Percentiles rank a stretch among this genome's conserved stretches.
Conservation (phyloP, 2,888 invertebrate genomes). For the Diaphora mendica region DNA sequence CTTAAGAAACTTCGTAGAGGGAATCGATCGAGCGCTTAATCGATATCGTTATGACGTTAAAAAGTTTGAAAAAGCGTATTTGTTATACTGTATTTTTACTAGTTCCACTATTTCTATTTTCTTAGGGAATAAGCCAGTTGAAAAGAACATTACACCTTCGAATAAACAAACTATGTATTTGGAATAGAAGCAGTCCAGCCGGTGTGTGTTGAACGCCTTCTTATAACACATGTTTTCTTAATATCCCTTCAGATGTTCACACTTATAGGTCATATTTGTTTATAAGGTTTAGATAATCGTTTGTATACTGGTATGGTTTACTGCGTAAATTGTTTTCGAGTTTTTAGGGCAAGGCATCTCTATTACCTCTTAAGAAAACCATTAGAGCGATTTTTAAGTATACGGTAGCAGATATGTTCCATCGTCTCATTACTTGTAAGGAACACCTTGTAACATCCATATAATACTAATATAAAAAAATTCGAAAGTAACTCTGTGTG, state of each 20-base stretch:
- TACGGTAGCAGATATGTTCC: neutral
- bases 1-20: neutral
- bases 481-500: too few relatives aligned
- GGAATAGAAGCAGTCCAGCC: neutral
- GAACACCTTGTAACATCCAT: too few relatives aligned
- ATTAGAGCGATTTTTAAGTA: neutral
- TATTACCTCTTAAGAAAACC: conserved; percentile 1
- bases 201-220: neutral
- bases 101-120: neutral
- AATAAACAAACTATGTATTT: neutral
- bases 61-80: neutral
- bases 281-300: conserved; percentile 29
- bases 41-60: neutral
- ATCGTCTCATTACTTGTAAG: too few relatives aligned
- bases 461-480: too few relatives aligned
- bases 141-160: neutral
- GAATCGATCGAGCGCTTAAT: neutral
- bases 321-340: conserved; percentile 23
- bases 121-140: neutral
- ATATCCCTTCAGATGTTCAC: conserved; percentile 37
- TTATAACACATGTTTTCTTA: conserved; percentile 29
- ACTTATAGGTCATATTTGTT: conserved; percentile 50
- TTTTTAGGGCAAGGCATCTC: conserved; percentile 10
- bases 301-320: conserved; percentile 26
- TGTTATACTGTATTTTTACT: neutral